phyloP scores from a whole-genome alignment of 2,797 vertebrate genomes.

The Urophycis tenuis region DNA sequence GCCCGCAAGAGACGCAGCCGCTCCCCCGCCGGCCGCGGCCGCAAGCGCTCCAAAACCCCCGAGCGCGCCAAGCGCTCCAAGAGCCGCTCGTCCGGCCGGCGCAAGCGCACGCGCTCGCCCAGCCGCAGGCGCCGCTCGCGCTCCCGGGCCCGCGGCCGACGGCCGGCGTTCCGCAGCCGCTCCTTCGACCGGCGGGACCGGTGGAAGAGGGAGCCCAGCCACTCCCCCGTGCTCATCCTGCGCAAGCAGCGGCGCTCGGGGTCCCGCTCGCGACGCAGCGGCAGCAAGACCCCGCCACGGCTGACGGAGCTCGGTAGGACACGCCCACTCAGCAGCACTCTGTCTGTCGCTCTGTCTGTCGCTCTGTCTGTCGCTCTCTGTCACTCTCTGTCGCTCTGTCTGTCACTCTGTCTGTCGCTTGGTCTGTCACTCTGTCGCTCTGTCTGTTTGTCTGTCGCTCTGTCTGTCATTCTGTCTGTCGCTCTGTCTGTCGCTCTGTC shows the following conservation, averaged over 20 bases:
- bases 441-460: too few species aligned
- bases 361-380: too few species aligned
- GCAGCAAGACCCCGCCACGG: conserved; percentile 78
- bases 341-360: too few species aligned
- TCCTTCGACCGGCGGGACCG: conserved; percentile 88
- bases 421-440: too few species aligned
- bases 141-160: conserved; percentile 61
- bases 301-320: conserved; percentile 93
- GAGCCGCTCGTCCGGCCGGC: conserved; percentile 20
- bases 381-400: too few species aligned
- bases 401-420: too few species aligned
- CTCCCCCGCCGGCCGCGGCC: conserved; percentile 42
- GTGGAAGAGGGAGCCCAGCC: conserved; percentile 87
- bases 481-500: too few species aligned
- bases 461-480: too few species aligned
- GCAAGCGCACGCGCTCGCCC: conserved; percentile 71
- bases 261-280: conserved; percentile 71
- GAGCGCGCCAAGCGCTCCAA: conserved; percentile 79
- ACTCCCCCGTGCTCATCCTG: conserved; percentile 81
- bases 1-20: too few species aligned
- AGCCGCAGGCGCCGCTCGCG: conserved; percentile 67
- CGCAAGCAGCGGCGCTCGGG: conserved; percentile 75
- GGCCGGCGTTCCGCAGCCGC: conserved; percentile 76
- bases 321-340: neutral
- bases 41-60: conserved; percentile 68